Conservation (phyloP, 2,113 vertebrate species). For the Seriola quinqueradiata region DNA sequence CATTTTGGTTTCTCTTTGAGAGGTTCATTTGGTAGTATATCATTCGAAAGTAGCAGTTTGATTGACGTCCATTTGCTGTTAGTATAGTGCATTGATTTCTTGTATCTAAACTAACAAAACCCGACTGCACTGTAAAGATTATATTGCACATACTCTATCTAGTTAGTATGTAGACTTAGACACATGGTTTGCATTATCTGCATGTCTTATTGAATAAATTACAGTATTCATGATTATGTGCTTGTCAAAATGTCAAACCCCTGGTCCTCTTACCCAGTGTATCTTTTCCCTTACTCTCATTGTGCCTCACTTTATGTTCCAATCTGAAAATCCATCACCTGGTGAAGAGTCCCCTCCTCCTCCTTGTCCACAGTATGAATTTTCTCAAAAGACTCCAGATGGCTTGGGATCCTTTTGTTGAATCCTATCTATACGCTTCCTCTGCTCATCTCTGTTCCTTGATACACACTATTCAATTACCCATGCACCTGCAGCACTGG, state of each 20-base stretch:
- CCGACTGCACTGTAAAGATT: neutral
- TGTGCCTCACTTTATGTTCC: slow-evolving; percentile 43
- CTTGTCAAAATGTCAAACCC: slow-evolving; percentile 30
- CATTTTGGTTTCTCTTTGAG: neutral
- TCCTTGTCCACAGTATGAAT: slow-evolving; percentile 37
- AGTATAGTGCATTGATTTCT: neutral
- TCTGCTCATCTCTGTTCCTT: slow-evolving; percentile 62
- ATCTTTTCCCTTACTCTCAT: slow-evolving; percentile 13
- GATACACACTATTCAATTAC: slow-evolving; percentile 72
- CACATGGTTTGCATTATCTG: neutral
- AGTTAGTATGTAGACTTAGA: neutral
- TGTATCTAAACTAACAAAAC: neutral
- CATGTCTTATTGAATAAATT: slow-evolving; percentile 27
- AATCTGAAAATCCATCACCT: slow-evolving; percentile 66
- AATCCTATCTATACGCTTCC: slow-evolving; percentile 57
- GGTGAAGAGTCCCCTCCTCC: slow-evolving; percentile 41
- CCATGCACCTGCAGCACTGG: slow-evolving; percentile 57
- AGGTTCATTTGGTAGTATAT: no score
- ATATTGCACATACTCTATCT: neutral
- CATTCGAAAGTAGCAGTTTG: neutral
- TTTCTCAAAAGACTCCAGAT: slow-evolving; percentile 79
- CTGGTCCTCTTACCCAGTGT: slow-evolving; percentile 32
- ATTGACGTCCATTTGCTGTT: neutral
- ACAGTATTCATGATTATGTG: slow-evolving; percentile 3
- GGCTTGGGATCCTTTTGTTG: slow-evolving; percentile 68